Base-by-base conservation (phyloP, 2,113 vertebrate genomes). In the Upupa epops region DNA sequence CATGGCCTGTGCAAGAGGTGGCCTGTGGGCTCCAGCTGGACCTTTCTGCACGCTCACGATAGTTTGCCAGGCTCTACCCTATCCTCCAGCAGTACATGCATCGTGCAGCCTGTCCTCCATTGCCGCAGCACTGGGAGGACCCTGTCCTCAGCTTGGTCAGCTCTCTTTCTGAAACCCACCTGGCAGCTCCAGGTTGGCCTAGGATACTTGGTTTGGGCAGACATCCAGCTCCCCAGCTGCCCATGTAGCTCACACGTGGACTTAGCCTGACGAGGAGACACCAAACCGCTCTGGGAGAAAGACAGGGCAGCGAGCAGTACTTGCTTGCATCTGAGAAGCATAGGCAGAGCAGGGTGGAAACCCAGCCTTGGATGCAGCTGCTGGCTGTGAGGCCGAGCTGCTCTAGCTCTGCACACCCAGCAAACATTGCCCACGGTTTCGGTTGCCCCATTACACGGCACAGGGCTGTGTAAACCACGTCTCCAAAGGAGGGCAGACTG, bases 1-100 rank as follows among this genome's bases (percentile, higher is more conserved):
- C 0, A 5, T 28, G 25, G 16, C 29, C 60, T 51, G 11, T 36
- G 58, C 17, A 75, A 28, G 32, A 61, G 17, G 31, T 5, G 31
- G 55, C 46, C 19, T 29, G 8, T 5, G 16, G 66, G 21, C 7
- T 75, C 34, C 34, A 71, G 16, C 3, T 61, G 51, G 52, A 74
- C 21, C 1, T 71, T 40, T 65, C 48, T 80, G 68, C 32, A 49
- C 24, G 15, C 10, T n/a, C 11, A 3, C 1, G 1, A 12, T 17
- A 48, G 13, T 70, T 83, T 86, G 28, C 72, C 56, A 74, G 40
- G 11, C 52, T 58, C 45, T 45, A 29, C 31, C 7, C 12, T 55
- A 37, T 59, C 37, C 46, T 28, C 16, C 0, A 2, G 20, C 51
- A 60, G 5, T 0, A 1, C 22, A 29, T 0, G 0, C 14, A 5